phyloP scores from a whole-genome alignment of 2,888 invertebrate species.

The Apotomis turbidana region DNA sequence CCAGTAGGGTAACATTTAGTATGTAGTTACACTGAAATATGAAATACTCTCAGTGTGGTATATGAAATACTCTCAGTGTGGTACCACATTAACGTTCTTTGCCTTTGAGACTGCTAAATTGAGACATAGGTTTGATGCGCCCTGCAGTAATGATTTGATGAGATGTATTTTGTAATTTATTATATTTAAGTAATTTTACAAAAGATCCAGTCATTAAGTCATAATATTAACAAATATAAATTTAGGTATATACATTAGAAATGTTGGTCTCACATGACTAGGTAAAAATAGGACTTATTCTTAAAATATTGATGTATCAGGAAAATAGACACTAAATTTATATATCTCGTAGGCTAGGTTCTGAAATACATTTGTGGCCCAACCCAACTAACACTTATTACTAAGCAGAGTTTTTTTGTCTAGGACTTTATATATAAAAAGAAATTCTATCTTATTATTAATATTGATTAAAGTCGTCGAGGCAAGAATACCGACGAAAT shows the following conservation, averaged over 20 bases:
- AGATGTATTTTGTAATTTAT: background rate
- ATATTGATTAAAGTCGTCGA: no score
- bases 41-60: no score
- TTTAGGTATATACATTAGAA: constrained; percentile 23
- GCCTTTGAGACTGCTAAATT: background rate
- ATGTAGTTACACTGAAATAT: no score
- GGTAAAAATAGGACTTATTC: background rate
- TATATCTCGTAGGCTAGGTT: background rate
- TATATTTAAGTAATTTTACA: constrained; percentile 19
- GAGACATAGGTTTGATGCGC: background rate
- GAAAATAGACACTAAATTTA: background rate
- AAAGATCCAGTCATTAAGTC: constrained; percentile 30
- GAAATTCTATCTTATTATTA: no score
- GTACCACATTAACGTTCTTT: no score
- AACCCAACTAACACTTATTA: constrained; percentile 6
- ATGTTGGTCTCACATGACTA: constrained; percentile 26
- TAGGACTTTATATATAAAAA: background rate
- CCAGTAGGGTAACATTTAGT: no score
- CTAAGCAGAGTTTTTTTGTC: background rate
- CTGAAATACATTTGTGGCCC: background rate
- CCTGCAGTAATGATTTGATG: background rate
- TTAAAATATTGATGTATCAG: background rate
- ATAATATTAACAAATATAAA: constrained; percentile 4
- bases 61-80: no score
- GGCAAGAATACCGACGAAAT: no score